Evolutionary conservation across 1,140 invertebrate species (phyloP), one percentile per base, ranked within the genome.

Genomic region (Drosophila jambulina): DNA sequence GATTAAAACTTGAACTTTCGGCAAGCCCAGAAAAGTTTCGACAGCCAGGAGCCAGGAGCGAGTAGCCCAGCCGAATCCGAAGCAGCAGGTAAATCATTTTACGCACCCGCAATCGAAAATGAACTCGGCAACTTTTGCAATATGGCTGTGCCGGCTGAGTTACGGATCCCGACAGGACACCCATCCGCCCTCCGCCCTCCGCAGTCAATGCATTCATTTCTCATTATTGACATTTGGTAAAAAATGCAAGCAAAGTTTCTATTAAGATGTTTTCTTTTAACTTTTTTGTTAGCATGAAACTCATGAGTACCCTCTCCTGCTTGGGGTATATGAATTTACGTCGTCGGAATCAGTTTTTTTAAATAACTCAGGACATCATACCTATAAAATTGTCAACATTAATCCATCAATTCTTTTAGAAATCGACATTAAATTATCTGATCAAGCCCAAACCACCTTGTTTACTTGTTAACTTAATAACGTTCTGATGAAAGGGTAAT

Each of bases 1-100:
- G 85, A 90, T 90, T 90, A 90, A 91, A 90, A 91, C 75, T 91
- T 91, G 78, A 90, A 90, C 85, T 90, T 90, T 81, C 61, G 78
- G 75, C 75, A 78, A 69, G 64, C 67, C 86, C 74, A 86, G 71
- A 82, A 88, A 88, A 88, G 75, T 88, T 88, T 91, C 72, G 85
- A 88, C 81, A 90, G 81, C 60, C 80, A 78, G 80, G 36, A 63
- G 42, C 75, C 75, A 23, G 23, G 36, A 36, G 38, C 32, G 23
- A 19, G 63, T 32, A 42, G 23, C 25, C 61, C 29, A 29, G 5
- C 54, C 43, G n/a, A 43, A 58, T 53, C 25, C 62, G 17, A 38
- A 46, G 60, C 57, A 70, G 76, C 83, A 90, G 85, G 85, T 90
- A 90, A 90, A 91, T 90, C 85, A 90, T 91, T 91, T 90, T 86